phyloP scores from a whole-genome alignment of 2,797 vertebrate species.

The Siniperca undulata region DNA sequence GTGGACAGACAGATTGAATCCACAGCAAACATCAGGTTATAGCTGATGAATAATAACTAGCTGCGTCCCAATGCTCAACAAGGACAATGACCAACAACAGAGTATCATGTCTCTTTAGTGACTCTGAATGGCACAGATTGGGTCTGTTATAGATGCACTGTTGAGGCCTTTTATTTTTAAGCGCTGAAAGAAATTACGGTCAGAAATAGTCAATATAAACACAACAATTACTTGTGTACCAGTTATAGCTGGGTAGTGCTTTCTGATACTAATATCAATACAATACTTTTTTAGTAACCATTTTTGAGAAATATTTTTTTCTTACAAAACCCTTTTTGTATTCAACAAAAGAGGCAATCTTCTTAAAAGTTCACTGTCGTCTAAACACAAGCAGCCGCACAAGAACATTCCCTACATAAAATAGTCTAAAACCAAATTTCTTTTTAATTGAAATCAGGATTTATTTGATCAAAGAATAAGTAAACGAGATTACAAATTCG shows the following conservation, averaged over 20 bases:
- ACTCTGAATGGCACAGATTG: conserved; percentile 11
- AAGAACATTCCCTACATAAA: background rate
- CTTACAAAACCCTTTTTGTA: background rate
- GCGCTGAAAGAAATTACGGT: background rate
- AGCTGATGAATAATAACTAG: conserved; percentile 60
- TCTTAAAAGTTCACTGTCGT: background rate
- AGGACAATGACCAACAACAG: conserved; percentile 21
- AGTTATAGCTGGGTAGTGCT: background rate
- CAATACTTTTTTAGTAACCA: background rate
- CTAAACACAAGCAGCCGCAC: background rate
- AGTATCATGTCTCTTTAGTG: conserved; percentile 10
- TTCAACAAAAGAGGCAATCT: background rate
- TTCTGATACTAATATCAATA: background rate
- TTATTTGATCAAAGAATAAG: background rate
- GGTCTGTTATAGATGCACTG: background rate
- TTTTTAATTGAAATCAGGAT: background rate
- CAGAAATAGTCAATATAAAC: background rate
- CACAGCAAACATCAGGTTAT: conserved; percentile 65
- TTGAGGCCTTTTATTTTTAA: conserved; percentile 9
- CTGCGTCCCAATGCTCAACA: conserved; percentile 23
- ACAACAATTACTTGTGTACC: background rate
- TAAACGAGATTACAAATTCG: background rate
- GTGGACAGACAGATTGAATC: conserved; percentile 61
- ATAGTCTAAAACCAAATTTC: background rate
- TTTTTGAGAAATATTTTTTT: background rate